Evolutionary conservation across 1,140 invertebrate species (phyloP), one percentile per base, ranked within the genome.

Genomic region (Drosophila parabipectinata): DNA sequence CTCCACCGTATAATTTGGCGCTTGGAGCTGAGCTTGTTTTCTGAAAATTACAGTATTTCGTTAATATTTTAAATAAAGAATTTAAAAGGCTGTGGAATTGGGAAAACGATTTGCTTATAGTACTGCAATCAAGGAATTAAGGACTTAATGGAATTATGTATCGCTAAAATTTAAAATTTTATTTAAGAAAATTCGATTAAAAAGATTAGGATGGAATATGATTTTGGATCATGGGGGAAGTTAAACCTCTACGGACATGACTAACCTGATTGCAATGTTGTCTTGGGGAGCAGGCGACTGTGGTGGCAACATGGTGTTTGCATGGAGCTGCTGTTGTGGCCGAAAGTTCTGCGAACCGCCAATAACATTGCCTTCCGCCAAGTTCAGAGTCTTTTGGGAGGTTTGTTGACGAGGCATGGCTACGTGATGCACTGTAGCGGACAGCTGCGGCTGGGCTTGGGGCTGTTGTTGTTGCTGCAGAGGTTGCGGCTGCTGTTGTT

Each of bases 401-500:
- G 90, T 66, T 90, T 73, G 91, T 54, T 93, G 93, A 15, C 79
- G 92, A 61, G 93, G 92, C 53, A 93, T 92, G 77, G 74, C 92
- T 77, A 53, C 92, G 84, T 79, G 93, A 68, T 77, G 92, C 48
- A 91, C 84, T 30, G 73, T 91, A 34, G 64, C 82, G 8, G 89
- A 76, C 69, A 90, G 50, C 58, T 85, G 91, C 51, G 89, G 87
- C 24, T 82, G 92, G 32, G 79, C 92, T 76, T 83, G 89, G 44
- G 73, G 61, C 41, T n/a, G 41, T n/a, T 45, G 41, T n/a, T 45
- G 41, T 18, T 93, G 93, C 75, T 93, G 92, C 55, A 93, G 93
- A 50, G 93, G 93, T 10, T 93, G 79, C 90, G 93, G 54, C 90
- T 91, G 92, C 0, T 90, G 81, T 8, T 91, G 89, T 45, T 92